Base-by-base conservation (phyloP, 2,888 invertebrate genomes). In the Caenorhabditis sinica region DNA sequence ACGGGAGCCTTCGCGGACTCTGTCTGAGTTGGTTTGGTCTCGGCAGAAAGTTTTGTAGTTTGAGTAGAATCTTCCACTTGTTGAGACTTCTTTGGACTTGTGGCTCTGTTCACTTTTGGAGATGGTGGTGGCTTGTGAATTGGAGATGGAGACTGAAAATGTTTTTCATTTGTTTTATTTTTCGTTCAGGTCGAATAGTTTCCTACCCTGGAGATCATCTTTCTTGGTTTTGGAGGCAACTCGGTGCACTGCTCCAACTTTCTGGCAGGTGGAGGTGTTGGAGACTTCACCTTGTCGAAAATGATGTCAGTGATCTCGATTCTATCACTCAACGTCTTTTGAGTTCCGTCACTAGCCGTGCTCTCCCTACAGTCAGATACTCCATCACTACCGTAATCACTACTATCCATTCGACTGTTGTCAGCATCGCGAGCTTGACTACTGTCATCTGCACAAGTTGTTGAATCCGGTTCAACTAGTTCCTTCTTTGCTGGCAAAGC, bases 251-350 rank as follows among this genome's bases (percentile, higher is more conserved):
- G 82, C 33, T 87, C 86, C 40, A 82, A 33, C 36, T 83, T 86
- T 65, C 71, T 80, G 4, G 77, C 36, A 3, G 83, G 82, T 2
- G 86, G 77, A 20, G 86, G 86, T 36, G 81, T 74, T 45, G 87
- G 87, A 4, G 87, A 87, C 17, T 68, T 83, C 36, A 79, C 68
- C 56, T 83, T 83, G 51, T 88, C 88, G 40, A 84, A 85, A 49
- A 88, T 87, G 15, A 88, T 74, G 45, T 87, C 86, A 25, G 88
- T 82, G 53, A 88, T 86, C 84, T 88, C 88, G 28, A 88, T 77
- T 20, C 87, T 56, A 53, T 88, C 88, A 25, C 85, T 83, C 53
- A 88, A 66, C n/a, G 88, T 88, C 60, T 86, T 82, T 40, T 87
- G 87, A 5, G 86, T 84, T 40, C 83, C 83, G 25, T 75, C 83